These are phyloP conservation scores for Drosophila ogumai DNA, from an alignment of 1,140 invertebrate genomes.

Conservation along the genomic window DNA sequence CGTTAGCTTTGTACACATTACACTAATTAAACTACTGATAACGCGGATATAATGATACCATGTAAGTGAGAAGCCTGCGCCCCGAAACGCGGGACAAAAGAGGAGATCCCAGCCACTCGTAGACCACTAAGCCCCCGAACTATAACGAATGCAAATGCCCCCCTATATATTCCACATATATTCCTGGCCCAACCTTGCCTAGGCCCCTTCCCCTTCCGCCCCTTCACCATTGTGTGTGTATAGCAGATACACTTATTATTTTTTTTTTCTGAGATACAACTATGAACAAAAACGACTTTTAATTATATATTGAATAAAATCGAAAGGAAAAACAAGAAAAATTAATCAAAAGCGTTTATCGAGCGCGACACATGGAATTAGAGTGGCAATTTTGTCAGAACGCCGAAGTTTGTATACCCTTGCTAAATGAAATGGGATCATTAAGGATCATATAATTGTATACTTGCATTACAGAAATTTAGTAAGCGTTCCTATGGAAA, in stretches of 20 bases:
- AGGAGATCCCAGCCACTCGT: constrained; percentile 62
- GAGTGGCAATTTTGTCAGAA: too few relatives aligned
- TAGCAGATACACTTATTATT: constrained; percentile 53
- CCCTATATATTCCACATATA: constrained; percentile 7
- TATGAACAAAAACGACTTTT: constrained; percentile 56
- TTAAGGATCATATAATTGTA: too few relatives aligned
- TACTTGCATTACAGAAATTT: too few relatives aligned
- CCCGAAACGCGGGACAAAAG: constrained; percentile 34
- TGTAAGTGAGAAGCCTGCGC: constrained; percentile 61
- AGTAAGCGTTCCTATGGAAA: too few relatives aligned
- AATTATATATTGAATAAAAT: constrained; percentile 58
- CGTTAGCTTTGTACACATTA: constrained; percentile 75
- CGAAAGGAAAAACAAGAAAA: constrained; percentile 38
- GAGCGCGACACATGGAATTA: neutral
- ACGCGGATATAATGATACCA: constrained; percentile 58
- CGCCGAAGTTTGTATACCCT: too few relatives aligned
- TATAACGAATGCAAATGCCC: neutral
- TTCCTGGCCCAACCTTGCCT: constrained; percentile 18
- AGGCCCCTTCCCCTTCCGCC: constrained; percentile 2
- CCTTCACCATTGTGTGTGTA: constrained; percentile 9
- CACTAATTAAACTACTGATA: constrained; percentile 65
- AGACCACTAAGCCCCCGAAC: constrained; percentile 61
- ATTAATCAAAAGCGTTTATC: neutral
- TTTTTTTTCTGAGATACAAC: constrained; percentile 58
- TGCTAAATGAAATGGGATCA: too few relatives aligned